Base-by-base conservation (phyloP, 2,113 vertebrate genomes). In the Platichthys stellatus region DNA sequence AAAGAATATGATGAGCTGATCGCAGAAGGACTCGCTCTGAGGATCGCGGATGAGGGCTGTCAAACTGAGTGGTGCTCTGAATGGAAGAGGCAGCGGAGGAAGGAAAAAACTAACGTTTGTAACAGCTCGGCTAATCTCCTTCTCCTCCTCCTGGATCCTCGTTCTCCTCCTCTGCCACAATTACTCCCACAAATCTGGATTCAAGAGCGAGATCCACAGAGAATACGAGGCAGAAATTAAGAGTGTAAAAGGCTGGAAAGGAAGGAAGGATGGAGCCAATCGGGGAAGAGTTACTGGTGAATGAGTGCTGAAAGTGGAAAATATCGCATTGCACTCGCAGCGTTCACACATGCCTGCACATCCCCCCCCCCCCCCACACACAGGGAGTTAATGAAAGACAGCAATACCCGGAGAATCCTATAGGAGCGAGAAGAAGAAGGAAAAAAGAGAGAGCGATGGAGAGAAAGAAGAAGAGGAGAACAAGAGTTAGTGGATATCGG, bases 1-100 rank as follows among this genome's bases (percentile, higher is more conserved):
- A 62, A 56, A 70, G 68, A 82, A 73, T 51, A 63, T 85, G 70
- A 88, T 83, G 74, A 78, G 76, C 57, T 77, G 82, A 83, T 86
- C 85, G 68, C 14, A 18, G 62, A 83, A 75, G 80, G 80, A 81
- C 76, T 53, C 10, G 2, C 47, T 24, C 69, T 79, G 69, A 81
- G 81, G 66, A 62, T 72, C 74, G 13, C 61, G 63, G 74, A 79
- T 82, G 43, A 74, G 70, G 63, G 77, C 63, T 66, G 74, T 81
- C 73, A 75, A 81, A 70, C 74, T 69, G 51, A 86, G 75, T 75
- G 57, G 35, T 80, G 65, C 78, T 57, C 2, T 0, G 9, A 76
- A 67, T 11, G 3, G 2, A 67, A 74, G 76, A 40, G 35, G 51
- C 60, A 63, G 63, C 65, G 24, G 54, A 10, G 11, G 56, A 17